Evolutionary conservation across 2,113 vertebrate genomes (phyloP).

Genomic region (Tor tambroides): DNA sequence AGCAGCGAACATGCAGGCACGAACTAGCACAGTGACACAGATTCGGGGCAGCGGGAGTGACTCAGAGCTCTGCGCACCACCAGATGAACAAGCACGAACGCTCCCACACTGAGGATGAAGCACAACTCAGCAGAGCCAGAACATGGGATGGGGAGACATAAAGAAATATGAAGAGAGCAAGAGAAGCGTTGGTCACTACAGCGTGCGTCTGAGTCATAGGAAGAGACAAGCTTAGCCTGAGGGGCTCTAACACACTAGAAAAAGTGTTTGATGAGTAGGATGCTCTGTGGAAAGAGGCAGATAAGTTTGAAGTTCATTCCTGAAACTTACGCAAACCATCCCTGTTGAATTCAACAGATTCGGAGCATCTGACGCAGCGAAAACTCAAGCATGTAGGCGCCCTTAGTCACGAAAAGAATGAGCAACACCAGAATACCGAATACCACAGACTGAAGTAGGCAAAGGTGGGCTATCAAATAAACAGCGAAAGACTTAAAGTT

Average conservation of each 20-base stretch:
- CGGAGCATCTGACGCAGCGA: neutral
- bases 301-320: conserved; percentile 6
- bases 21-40: conserved; percentile 76
- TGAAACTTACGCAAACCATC: neutral
- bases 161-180: neutral
- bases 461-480: conserved; percentile 56
- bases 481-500: conserved; percentile 48
- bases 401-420: conserved; percentile 58
- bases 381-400: neutral
- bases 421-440: conserved; percentile 44
- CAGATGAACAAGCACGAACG: conserved; percentile 34
- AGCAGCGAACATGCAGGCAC: conserved; percentile 51
- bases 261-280: neutral
- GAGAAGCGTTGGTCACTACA: conserved; percentile 26
- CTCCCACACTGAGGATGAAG: conserved; percentile 38
- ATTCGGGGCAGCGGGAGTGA: conserved; percentile 67
- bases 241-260: too few relatives aligned
- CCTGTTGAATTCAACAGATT: neutral
- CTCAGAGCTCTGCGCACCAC: conserved; percentile 62
- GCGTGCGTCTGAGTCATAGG: conserved; percentile 45
- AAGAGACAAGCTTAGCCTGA: neutral
- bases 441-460: conserved; percentile 41
- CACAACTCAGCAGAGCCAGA: conserved; percentile 32
- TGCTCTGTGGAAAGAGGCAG: neutral
- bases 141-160: conserved; percentile 33